phyloP scores from a whole-genome alignment of 2,797 vertebrate species.

The Enteromius radiatus region DNA sequence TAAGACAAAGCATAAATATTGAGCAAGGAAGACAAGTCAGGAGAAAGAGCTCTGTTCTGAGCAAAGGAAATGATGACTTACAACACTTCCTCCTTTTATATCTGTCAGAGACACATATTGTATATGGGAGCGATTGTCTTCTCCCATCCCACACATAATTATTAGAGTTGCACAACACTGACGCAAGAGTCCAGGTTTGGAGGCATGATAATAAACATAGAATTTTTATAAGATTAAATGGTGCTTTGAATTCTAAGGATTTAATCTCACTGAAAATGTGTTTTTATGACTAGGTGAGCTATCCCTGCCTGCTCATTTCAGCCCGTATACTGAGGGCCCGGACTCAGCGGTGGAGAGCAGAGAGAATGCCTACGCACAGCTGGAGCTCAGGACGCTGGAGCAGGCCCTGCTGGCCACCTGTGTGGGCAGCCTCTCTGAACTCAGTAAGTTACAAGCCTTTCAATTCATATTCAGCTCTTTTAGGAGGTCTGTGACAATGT shows the following conservation, averaged over 20 bases:
- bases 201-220: not conserved
- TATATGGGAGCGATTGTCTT: constrained; percentile 19
- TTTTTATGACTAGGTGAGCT: constrained; percentile 83
- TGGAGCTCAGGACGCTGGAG: constrained; percentile 90
- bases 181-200: not conserved
- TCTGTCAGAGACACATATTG: constrained; percentile 34
- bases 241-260: not conserved
- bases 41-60: not conserved
- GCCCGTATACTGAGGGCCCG: constrained; percentile 80
- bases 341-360: constrained; percentile 71
- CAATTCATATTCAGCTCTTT: not conserved
- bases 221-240: not conserved
- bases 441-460: constrained; percentile 83
- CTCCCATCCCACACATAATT: not conserved
- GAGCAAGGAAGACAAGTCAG: not conserved
- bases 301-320: constrained; percentile 87
- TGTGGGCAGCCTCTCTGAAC: constrained; percentile 92
- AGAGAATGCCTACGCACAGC: constrained; percentile 85
- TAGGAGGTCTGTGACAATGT: not conserved
- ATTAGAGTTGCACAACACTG: not conserved
- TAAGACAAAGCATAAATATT: not conserved
- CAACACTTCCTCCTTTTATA: constrained; percentile 50
- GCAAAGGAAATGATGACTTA: constrained; percentile 43
- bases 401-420: constrained; percentile 90
- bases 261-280: constrained; percentile 15